Percentiles rank a stretch among this genome's conserved stretches.
phyloP scores from a whole-genome alignment of 2,113 vertebrate species.

The Corythornis cristatus region DNA sequence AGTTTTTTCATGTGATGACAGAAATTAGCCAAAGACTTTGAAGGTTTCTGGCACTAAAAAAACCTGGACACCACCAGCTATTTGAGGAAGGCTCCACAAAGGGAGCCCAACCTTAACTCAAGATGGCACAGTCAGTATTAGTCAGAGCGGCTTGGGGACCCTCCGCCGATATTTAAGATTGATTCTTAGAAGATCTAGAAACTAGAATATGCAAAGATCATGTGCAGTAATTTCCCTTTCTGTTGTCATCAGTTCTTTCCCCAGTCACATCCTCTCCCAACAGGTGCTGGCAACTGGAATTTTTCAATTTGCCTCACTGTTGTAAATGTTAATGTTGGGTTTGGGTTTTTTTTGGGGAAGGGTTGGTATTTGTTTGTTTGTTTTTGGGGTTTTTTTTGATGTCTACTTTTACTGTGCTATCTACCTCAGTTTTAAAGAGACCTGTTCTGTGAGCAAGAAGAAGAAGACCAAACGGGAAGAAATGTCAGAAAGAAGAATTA shows the following conservation, averaged over 20 bases:
- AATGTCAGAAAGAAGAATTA: constrained; percentile 92
- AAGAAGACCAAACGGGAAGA: constrained; percentile 92
- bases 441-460: constrained; percentile 96
- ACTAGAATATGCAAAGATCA: background rate
- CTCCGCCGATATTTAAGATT: background rate
- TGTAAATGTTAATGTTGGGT: background rate
- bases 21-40: background rate
- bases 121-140: background rate
- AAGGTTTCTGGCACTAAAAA: background rate
- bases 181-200: background rate
- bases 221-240: background rate
- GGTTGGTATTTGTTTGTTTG: background rate
- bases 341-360: background rate
- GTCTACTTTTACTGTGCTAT: background rate
- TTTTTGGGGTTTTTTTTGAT: too few relatives aligned
- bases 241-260: background rate
- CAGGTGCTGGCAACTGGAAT: background rate
- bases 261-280: background rate
- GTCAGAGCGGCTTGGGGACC: background rate
- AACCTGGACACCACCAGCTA: background rate
- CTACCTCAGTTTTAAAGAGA: constrained; percentile 89
- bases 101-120: background rate
- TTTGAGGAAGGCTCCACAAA: background rate
- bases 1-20: background rate
- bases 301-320: background rate